Evolutionary conservation across 2,797 vertebrate species (phyloP).

Genomic region (Esox masquinongy): DNA sequence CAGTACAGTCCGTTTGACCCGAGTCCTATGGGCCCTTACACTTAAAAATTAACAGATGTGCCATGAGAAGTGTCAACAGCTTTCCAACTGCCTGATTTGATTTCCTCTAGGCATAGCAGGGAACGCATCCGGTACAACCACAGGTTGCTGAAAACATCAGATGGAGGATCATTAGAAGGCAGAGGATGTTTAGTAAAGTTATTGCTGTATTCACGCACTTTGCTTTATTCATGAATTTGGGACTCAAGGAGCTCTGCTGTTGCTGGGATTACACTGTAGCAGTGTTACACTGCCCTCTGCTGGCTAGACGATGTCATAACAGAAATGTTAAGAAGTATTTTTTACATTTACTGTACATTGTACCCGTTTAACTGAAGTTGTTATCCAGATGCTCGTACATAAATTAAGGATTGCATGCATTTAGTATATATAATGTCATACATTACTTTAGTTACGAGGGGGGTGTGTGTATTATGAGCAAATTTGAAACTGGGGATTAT

Average conservation of each 20-base stretch:
- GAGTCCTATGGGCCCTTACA: background rate
- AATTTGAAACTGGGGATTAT: no score
- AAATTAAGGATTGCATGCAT: no score
- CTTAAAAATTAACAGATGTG: background rate
- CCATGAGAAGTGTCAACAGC: background rate
- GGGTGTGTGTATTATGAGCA: no score
- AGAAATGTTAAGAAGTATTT: no score
- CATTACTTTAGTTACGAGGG: no score
- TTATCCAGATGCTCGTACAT: no score
- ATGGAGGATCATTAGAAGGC: background rate
- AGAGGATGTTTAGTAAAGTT: background rate
- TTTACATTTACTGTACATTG: no score
- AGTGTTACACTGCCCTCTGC: conserved; percentile 45
- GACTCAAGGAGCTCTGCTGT: background rate
- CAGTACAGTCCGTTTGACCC: background rate
- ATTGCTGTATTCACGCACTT: background rate
- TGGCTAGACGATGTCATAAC: conserved; percentile 23
- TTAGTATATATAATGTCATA: no score
- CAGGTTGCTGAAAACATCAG: background rate
- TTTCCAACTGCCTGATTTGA: background rate
- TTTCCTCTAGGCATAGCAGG: background rate
- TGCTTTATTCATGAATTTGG: background rate
- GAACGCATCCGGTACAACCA: background rate
- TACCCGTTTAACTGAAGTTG: no score
- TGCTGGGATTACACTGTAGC: background rate